Base-by-base conservation (phyloP, 2,113 vertebrate species). In the Dipodomys spectabilis region DNA sequence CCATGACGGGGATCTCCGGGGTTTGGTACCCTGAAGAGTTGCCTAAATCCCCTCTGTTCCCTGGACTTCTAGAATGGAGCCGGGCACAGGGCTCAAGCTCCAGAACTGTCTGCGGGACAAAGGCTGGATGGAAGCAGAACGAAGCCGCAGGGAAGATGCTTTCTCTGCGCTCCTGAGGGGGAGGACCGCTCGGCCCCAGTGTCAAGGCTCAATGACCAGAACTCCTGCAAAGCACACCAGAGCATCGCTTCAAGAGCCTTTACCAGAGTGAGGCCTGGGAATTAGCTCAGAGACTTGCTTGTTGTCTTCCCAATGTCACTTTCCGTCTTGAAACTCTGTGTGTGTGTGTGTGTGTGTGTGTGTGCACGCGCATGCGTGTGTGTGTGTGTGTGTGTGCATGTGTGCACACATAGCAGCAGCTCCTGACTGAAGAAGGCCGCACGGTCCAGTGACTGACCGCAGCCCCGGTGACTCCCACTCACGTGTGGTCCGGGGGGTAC, bases 391-490 rank as follows among this genome's bases (percentile, higher is more conserved):
- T 69, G 15, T 53, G 44, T 49, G 45, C 2, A 7, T 67, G 20
- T 1, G 65, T 27, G 23, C 25, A 4, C 25, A 27, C 28, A 11
- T 23, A 10, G 3, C 25, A 25, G 64, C 7, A 27, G 22, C 7
- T 1, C 72, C 35, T 19, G 10, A 85, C 49, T 53, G 8, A 9
- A 35, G 49, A 28, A 75, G 5, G 30, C 8, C 4, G 7, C 45
- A 2, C 23, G 18, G 10, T 39, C 13, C 39, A 0, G 39, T 0
- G 4, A 85, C 53, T 0, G 4, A 85, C 53, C 22, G 30, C n/a
- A 62, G 0, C 2, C 20, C 2, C 7, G 2, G 0, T 0, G 2
- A 0, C 9, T 22, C 62, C 25, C 57, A 25, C 0, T 5, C 7
- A 11, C 2, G 0, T 1, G 0, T 2, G 16, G 35, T 30, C 35